Percentiles rank a stretch among this genome's conserved stretches.
phyloP scores from a whole-genome alignment of 2,888 invertebrate genomes.

The Aproaerema taeniolella region DNA sequence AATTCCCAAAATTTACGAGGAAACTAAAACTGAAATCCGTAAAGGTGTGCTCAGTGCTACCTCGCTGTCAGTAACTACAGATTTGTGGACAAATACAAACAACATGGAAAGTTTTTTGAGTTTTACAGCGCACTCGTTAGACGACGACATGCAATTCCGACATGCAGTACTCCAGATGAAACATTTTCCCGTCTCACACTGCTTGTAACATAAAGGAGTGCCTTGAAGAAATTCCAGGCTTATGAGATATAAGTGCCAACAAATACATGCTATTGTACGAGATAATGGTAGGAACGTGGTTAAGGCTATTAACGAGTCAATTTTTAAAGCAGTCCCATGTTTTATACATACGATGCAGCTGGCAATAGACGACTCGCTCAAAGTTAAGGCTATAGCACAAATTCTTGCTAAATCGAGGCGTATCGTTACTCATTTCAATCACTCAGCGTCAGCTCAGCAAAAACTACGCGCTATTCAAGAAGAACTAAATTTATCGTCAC shows the following conservation, averaged over 20 bases:
- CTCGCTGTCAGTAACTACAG: not conserved
- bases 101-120: slow-evolving; percentile 13
- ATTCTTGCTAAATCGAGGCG: slow-evolving; percentile 8
- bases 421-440: slow-evolving; percentile 15
- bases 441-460: slow-evolving; percentile 12
- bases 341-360: slow-evolving; percentile 16
- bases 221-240: not conserved
- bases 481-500: slow-evolving; percentile 11
- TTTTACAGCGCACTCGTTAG: slow-evolving; percentile 17
- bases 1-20: not conserved
- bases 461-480: slow-evolving; percentile 13
- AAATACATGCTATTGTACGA: slow-evolving; percentile 12
- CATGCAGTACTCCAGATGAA: slow-evolving; percentile 17
- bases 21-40: not conserved
- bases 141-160: slow-evolving; percentile 9
- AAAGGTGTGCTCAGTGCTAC: not conserved
- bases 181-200: slow-evolving; percentile 12
- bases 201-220: slow-evolving; percentile 14
- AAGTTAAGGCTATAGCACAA: slow-evolving; percentile 11
- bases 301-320: slow-evolving; percentile 14
- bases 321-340: slow-evolving; percentile 14
- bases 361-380: slow-evolving; percentile 7
- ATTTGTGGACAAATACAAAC: slow-evolving; percentile 4
- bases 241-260: slow-evolving; percentile 5
- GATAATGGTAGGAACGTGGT: slow-evolving; percentile 12